A percentile compares a stretch with the other conserved stretches of the same genome.
Conservation (phyloP, 2,888 invertebrate species). For the Rhagium mordax region DNA sequence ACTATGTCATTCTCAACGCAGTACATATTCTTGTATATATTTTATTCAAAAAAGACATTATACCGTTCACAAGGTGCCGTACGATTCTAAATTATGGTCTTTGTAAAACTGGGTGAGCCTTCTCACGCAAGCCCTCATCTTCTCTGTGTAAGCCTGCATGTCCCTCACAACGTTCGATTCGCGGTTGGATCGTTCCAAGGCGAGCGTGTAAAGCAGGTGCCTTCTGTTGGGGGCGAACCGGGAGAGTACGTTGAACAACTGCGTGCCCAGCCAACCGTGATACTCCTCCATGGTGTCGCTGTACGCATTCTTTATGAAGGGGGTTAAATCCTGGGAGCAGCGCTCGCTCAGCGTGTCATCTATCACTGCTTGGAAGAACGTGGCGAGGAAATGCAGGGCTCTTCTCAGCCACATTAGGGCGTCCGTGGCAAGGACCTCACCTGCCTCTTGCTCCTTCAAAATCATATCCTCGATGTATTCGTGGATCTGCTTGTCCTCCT, state of each 20-base stretch:
- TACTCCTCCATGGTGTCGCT: constrained; percentile 80
- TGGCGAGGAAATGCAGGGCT: constrained; percentile 77
- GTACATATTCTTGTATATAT: no score
- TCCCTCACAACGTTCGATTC: constrained; percentile 66
- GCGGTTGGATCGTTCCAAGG: constrained; percentile 57
- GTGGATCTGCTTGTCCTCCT: constrained; percentile 71
- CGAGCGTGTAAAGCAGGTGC: constrained; percentile 56
- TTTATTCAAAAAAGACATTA: not conserved
- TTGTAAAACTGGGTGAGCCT: constrained; percentile 76
- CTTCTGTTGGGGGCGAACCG: constrained; percentile 60
- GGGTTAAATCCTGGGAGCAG: constrained; percentile 74
- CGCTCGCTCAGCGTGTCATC: constrained; percentile 69
- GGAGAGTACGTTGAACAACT: constrained; percentile 78
- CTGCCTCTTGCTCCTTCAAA: constrained; percentile 73
- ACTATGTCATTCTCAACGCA: no score
- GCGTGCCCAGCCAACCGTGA: constrained; percentile 84
- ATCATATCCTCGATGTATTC: constrained; percentile 81
- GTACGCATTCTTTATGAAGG: constrained; percentile 79
- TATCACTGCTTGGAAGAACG: constrained; percentile 74
- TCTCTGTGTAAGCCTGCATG: constrained; percentile 71
- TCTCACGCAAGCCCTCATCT: constrained; percentile 74
- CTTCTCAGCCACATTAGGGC: constrained; percentile 84
- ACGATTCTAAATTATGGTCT: constrained; percentile 72
- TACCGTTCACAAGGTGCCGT: constrained; percentile 1
- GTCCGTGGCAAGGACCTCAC: constrained; percentile 73